phyloP scores from a whole-genome alignment of 2,888 invertebrate species.

The Eucera pruinosa region DNA sequence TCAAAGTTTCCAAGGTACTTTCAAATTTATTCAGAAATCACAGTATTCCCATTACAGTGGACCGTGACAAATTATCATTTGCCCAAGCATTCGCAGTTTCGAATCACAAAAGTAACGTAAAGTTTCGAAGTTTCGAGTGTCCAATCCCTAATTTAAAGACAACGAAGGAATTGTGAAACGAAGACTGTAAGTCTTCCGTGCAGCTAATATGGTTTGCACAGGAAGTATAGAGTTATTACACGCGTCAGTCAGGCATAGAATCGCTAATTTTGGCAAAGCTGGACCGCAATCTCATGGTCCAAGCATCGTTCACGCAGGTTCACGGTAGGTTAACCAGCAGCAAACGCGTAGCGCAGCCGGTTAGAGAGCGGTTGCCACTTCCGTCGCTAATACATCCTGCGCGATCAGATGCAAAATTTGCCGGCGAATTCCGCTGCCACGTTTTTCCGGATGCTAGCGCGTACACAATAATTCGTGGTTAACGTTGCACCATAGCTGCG shows the following conservation, averaged over 20 bases:
- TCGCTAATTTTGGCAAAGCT: background rate
- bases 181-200: too few relatives aligned
- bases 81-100: too few relatives aligned
- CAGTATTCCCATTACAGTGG: too few relatives aligned
- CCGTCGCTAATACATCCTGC: background rate
- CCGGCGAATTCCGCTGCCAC: background rate
- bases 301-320: background rate
- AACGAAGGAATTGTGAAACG: too few relatives aligned
- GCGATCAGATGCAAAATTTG: background rate
- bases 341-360: background rate
- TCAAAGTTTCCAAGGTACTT: too few relatives aligned
- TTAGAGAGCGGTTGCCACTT: background rate
- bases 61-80: too few relatives aligned
- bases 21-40: too few relatives aligned
- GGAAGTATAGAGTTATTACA: background rate
- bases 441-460: background rate
- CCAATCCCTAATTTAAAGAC: too few relatives aligned
- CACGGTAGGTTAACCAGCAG: background rate
- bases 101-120: too few relatives aligned
- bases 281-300: background rate
- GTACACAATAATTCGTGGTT: background rate
- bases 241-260: background rate
- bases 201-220: too few relatives aligned
- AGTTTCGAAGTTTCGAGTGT: too few relatives aligned
- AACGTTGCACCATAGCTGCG: background rate